phyloP scores from a whole-genome alignment of 2,797 vertebrate genomes.

The Enteromius fasciolatus region DNA sequence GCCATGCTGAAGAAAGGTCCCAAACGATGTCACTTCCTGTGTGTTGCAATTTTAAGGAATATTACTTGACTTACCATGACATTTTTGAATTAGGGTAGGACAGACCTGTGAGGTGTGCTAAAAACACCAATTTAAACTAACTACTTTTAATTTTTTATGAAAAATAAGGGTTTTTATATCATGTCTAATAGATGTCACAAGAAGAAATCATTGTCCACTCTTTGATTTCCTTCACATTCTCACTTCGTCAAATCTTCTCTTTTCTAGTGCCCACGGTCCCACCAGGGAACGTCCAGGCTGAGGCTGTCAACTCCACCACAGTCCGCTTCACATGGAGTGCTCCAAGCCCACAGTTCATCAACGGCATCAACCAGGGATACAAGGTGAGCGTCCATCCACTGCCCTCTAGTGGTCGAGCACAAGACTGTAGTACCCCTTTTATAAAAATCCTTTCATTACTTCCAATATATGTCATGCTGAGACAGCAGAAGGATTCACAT shows the following conservation, averaged over 20 bases:
- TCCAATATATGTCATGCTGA: conserved; percentile 44
- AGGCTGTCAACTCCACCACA: conserved; percentile 94
- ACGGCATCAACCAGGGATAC: conserved; percentile 98
- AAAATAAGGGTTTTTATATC: neutral
- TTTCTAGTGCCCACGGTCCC: conserved; percentile 93
- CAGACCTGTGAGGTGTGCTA: neutral
- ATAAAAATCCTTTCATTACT: conserved; percentile 28
- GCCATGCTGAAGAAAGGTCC: neutral
- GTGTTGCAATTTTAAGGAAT: neutral
- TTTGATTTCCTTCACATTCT: conserved; percentile 26
- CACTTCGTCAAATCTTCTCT: conserved; percentile 31
- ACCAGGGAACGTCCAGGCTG: conserved; percentile 88
- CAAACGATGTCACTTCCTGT: neutral
- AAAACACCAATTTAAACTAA: neutral
- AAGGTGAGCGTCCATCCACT: conserved; percentile 82
- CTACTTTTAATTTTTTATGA: neutral
- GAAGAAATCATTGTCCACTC: neutral
- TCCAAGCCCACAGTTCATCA: conserved; percentile 98
- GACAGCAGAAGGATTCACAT: conserved; percentile 34
- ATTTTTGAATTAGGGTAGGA: neutral
- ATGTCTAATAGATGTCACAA: neutral
- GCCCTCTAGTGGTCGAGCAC: conserved; percentile 71
- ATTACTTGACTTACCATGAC: neutral
- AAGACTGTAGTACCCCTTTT: neutral
- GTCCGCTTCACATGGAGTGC: conserved; percentile 96